Evolutionary conservation across 2,888 invertebrate species (phyloP).

Genomic region (Helicoverpa assulta): DNA sequence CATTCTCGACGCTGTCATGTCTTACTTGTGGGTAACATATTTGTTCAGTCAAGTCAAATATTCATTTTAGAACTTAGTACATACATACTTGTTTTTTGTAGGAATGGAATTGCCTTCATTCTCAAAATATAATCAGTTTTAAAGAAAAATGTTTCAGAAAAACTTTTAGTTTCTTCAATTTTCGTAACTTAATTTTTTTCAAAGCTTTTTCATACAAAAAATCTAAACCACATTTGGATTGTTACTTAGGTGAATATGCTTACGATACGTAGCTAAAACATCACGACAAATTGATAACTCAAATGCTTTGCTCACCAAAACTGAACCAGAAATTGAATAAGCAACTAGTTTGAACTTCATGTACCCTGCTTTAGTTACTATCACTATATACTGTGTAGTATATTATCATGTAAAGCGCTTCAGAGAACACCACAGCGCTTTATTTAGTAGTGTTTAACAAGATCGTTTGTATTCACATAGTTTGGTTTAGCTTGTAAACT

Average conservation of each 20-base stretch:
- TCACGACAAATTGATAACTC: constrained; percentile 24
- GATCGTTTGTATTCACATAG: constrained; percentile 51
- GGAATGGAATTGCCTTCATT: too few species aligned
- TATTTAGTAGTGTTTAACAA: constrained; percentile 45
- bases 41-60: constrained; percentile 2
- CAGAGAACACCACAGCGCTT: constrained; percentile 28
- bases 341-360: constrained; percentile 43
- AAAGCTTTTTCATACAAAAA: neutral
- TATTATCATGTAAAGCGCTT: constrained; percentile 53
- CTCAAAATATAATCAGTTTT: neutral
- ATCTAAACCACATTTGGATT: neutral
- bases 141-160: too few species aligned
- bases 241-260: neutral
- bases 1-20: constrained; percentile 7
- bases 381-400: constrained; percentile 34
- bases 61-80: neutral
- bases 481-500: constrained; percentile 28
- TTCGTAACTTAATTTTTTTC: too few species aligned
- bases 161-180: too few species aligned
- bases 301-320: constrained; percentile 43
- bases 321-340: constrained; percentile 46
- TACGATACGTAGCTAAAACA: neutral
- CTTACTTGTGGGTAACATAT: neutral
- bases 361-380: constrained; percentile 30
- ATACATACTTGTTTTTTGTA: neutral